These are phyloP conservation scores for Apodemus speciosus DNA, from an alignment of 2,113 vertebrate species.

Conservation along the genomic window DNA sequence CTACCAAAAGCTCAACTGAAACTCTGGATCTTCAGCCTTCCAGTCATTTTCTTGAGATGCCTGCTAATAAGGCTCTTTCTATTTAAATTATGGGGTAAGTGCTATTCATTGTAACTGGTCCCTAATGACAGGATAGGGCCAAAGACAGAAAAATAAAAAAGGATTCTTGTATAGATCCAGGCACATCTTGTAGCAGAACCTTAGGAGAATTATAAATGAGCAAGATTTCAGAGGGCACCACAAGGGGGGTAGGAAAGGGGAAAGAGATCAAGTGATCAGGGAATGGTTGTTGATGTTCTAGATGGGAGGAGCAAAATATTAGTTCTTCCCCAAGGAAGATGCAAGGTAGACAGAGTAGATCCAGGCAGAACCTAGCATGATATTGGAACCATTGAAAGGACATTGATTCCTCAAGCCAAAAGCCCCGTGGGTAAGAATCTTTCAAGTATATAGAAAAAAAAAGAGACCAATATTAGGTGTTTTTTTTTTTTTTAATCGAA, in stretches of 20 bases:
- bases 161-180: neutral
- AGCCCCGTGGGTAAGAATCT: neutral
- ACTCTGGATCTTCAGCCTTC: neutral
- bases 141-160: neutral
- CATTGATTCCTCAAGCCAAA: slow-evolving; percentile 17
- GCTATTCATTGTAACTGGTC: neutral
- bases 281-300: neutral
- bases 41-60: neutral
- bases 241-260: neutral
- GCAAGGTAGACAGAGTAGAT: neutral
- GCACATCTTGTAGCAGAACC: neutral
- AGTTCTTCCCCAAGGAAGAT: neutral
- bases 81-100: neutral
- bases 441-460: neutral
- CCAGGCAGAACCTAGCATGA: neutral
- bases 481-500: neutral
- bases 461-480: neutral
- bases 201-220: neutral
- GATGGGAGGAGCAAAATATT: neutral
- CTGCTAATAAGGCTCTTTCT: slow-evolving; percentile 6
- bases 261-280: neutral
- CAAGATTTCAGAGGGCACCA: neutral
- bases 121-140: neutral
- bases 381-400: neutral
- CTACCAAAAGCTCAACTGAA: neutral